A percentile compares a stretch with the other conserved stretches of the same genome.
phyloP scores from a whole-genome alignment of 2,797 vertebrate species.

The Malurus leucopterus region DNA sequence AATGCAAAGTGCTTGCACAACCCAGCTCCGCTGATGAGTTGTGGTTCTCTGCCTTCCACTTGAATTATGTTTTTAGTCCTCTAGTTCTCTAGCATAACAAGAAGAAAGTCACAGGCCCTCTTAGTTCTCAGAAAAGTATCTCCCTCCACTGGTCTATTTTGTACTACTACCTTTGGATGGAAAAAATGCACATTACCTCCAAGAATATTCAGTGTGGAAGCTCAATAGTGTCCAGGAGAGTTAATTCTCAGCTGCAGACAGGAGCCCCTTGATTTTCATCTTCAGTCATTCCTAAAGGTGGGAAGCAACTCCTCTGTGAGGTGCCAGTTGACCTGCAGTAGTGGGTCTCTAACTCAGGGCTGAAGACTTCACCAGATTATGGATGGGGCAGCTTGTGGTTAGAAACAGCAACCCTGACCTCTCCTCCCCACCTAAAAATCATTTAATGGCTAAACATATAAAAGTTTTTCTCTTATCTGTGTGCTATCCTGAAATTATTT shows the following conservation, averaged over 20 bases:
- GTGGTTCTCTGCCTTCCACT: neutral
- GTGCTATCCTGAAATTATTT: neutral
- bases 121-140: neutral
- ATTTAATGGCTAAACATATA: neutral
- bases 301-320: fast-evolving
- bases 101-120: neutral
- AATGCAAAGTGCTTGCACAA: no score
- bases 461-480: neutral
- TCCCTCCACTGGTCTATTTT: neutral
- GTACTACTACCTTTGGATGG: neutral
- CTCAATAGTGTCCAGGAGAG: neutral
- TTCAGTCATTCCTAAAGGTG: neutral
- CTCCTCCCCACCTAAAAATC: neutral
- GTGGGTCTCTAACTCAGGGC: fast-evolving
- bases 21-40: neutral
- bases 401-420: neutral
- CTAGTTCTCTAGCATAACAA: neutral
- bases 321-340: neutral
- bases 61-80: neutral
- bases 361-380: neutral
- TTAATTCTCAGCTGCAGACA: neutral
- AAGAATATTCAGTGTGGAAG: neutral
- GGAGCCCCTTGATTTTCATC: neutral
- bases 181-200: neutral
- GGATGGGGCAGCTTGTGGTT: neutral